Base-by-base conservation (phyloP, 2,113 vertebrate genomes). In the Loxodonta africana region DNA sequence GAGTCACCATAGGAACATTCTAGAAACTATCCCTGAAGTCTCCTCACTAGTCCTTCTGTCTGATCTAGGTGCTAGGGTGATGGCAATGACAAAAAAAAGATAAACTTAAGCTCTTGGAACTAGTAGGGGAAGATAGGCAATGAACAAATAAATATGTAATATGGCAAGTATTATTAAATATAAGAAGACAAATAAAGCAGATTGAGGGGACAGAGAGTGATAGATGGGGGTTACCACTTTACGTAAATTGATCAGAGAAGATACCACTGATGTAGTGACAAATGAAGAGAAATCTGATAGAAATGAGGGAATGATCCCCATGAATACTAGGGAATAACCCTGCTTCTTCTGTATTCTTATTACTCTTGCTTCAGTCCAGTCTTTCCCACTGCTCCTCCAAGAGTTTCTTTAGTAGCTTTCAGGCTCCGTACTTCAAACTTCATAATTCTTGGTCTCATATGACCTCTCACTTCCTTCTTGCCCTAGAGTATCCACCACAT, bases 111-210 rank as follows among this genome's bases (percentile, higher is more conserved):
- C 21, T 48, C 62, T 81, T 62, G 53, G 53, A 57, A 14, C 53
- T 71, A 62, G 8, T 37, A 17, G 33, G n/a, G 12, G 20, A 8
- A 71, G 67, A 51, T 44, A 74, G 76, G 23, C 37, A 30, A 37
- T 86, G 37, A 37, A 78, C n/a, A 81, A 87, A 60, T 33, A 65
- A 6, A 69, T 37, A 21, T 48, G 17, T 51, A 18, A 77, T 15
- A 4, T 88, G 53, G 7, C 71, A 53, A 6, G 62, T 93, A 21
- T 2, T 78, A 80, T 44, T 80, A 62, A 92, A 15, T 9, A 20
- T 63, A 85, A 67, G 28, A 62, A 83, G 51, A 88, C 94, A 94
- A 83, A 46, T 65, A n/a, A 95, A 86, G 46, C 82, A 71, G 51
- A 12, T 9, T 67, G 77, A 88, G 26, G n/a, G 37, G 57, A 53